Conservation (phyloP, 2,113 vertebrate species). For the human (Homo sapiens) region GRCh38 chr2:1770501-1771000, state of each 20-base stretch:
- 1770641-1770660: neutral
- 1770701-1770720: neutral
- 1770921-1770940: neutral
- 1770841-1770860: too few species aligned
- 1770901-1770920: neutral
- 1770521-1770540: neutral
- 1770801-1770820: neutral
- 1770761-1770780: neutral
- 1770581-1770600: too few species aligned
- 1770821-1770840: too few species aligned
- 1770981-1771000: neutral
- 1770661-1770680: neutral
- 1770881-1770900: too few species aligned
- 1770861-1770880: too few species aligned
- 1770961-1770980: neutral
- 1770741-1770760: neutral
- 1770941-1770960: neutral
- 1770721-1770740: neutral
- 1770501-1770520: neutral
- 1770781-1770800: neutral
- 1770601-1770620: neutral
- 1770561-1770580: too few species aligned
- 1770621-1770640: neutral
- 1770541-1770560: too few species aligned
- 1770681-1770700: neutral